Percentiles rank a stretch among this genome's conserved stretches.
Conservation (phyloP, 2,797 vertebrate species). For the Percopsis omiscomaycus region DNA sequence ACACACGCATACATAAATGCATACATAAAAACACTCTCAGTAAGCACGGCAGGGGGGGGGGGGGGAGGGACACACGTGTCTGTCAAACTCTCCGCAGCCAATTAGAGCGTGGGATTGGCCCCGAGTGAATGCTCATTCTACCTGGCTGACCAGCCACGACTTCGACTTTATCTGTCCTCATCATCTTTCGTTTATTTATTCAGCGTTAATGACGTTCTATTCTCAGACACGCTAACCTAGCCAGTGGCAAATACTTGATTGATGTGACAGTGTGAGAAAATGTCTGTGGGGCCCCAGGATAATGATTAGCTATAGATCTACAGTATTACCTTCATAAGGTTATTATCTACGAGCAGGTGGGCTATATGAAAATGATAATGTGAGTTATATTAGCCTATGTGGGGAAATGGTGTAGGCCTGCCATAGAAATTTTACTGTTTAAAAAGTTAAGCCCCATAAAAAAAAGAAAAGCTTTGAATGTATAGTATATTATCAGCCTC, state of each 20-base stretch:
- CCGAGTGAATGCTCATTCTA: constrained; percentile 31
- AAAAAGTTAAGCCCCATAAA: too few relatives aligned
- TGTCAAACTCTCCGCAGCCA: constrained; percentile 68
- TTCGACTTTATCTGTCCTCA: constrained; percentile 45
- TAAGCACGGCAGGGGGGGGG: background rate
- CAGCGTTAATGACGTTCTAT: constrained; percentile 47
- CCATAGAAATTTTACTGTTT: too few relatives aligned
- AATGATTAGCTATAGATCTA: constrained; percentile 59
- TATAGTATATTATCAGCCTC: too few relatives aligned
- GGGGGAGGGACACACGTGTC: constrained; percentile 57
- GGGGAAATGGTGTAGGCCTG: too few relatives aligned
- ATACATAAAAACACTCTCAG: constrained; percentile 40
- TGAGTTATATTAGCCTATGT: too few relatives aligned
- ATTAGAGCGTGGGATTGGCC: constrained; percentile 49
- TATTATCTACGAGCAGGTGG: constrained; percentile 44
- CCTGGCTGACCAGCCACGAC: constrained; percentile 41
- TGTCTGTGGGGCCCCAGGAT: constrained; percentile 51
- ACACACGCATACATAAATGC: constrained; percentile 49
- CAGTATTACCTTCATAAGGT: constrained; percentile 41
- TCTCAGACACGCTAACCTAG: constrained; percentile 48
- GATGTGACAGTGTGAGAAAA: constrained; percentile 45
- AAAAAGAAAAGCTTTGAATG: too few relatives aligned
- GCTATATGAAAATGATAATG: background rate
- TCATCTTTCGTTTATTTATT: constrained; percentile 37
- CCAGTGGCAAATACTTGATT: constrained; percentile 63